Evolutionary conservation across 1,140 invertebrate species (phyloP).

Genomic region (Euura saliciscinereae): DNA sequence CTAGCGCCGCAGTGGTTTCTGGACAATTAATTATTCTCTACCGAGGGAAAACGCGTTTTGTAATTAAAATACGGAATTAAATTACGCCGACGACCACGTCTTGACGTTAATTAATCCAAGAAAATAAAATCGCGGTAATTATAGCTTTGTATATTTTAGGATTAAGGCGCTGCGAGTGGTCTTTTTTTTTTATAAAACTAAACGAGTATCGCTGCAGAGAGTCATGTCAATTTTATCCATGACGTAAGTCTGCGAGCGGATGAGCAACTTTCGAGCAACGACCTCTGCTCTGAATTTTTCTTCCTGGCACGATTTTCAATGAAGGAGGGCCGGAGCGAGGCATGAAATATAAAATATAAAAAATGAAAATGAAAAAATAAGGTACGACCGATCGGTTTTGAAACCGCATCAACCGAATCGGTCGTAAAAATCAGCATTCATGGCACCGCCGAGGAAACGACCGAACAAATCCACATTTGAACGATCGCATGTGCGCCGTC

Average conservation of each 20-base stretch:
- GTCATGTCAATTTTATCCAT: no score
- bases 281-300: neutral
- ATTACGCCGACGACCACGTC: slow-evolving; percentile 26
- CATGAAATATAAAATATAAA: neutral
- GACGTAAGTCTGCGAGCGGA: neutral
- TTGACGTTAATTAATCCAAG: slow-evolving; percentile 31
- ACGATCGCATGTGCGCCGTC: neutral
- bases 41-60: neutral
- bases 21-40: slow-evolving; percentile 13
- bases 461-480: neutral
- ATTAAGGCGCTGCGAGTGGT: no score
- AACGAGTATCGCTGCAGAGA: no score
- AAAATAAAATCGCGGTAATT: slow-evolving; percentile 28
- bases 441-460: neutral
- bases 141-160: neutral
- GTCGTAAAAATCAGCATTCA: slow-evolving; percentile 5
- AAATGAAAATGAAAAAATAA: neutral
- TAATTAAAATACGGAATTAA: slow-evolving; percentile 32
- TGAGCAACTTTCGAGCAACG: neutral
- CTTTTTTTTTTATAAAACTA: no score
- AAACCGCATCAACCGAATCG: neutral
- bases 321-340: neutral
- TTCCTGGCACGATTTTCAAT: neutral
- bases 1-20: neutral
- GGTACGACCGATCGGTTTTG: neutral